These are phyloP conservation scores for Microcebus tavaratra DNA, from an alignment of 2,113 vertebrate genomes.

Conservation along the genomic window DNA sequence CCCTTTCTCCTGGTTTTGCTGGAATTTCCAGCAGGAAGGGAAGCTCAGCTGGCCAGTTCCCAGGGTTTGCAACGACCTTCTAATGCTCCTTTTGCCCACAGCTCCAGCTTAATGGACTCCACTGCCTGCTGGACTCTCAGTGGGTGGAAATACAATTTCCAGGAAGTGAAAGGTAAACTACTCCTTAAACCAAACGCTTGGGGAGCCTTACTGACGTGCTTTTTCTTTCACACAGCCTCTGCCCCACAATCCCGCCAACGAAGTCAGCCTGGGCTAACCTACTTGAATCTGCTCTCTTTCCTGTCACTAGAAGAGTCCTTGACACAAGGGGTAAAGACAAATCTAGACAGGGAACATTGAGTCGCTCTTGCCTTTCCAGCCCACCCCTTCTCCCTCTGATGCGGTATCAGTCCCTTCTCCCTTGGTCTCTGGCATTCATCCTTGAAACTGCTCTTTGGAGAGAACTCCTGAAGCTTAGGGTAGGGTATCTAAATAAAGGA, in stretches of 20 bases:
- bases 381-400: not conserved
- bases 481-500: not conserved
- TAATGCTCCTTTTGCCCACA: not conserved
- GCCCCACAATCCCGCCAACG: not conserved
- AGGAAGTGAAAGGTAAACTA: not conserved
- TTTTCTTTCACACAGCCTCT: not conserved
- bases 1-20: not conserved
- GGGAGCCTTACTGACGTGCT: not conserved
- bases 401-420: not conserved
- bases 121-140: not conserved
- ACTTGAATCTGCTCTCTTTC: not conserved
- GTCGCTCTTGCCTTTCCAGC: not conserved
- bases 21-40: slow-evolving; percentile 14
- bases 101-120: not conserved
- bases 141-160: not conserved
- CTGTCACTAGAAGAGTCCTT: not conserved
- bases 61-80: not conserved
- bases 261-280: not conserved
- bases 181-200: not conserved
- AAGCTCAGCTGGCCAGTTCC: not conserved
- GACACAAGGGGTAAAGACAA: not conserved
- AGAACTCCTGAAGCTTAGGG: not conserved
- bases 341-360: not conserved
- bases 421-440: not conserved
- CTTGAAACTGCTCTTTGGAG: not conserved